A percentile compares a stretch with the other conserved stretches of the same genome.
Conservation (phyloP, 2,888 invertebrate genomes). For the Branchipolynoe longqiensis region DNA sequence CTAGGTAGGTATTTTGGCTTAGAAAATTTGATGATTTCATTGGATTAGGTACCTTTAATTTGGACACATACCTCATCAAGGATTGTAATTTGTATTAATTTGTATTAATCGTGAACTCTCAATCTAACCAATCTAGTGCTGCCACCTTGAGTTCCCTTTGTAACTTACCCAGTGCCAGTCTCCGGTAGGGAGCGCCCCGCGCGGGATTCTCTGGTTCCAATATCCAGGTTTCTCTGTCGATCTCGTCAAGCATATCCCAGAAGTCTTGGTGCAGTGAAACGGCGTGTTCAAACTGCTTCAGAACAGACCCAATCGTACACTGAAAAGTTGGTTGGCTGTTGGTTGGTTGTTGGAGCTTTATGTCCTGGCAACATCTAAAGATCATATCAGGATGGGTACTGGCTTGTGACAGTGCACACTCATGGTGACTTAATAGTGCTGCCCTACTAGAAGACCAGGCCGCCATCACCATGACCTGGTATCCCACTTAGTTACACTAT, state of each 20-base stretch:
- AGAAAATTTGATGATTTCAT: no score
- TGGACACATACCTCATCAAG: no score
- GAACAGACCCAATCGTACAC: constrained; percentile 69
- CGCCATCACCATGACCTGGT: no score
- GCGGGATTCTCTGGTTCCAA: constrained; percentile 81
- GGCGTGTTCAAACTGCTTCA: constrained; percentile 74
- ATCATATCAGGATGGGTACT: no score
- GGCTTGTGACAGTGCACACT: no score
- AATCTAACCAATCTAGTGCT: not conserved
- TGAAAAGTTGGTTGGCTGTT: constrained; percentile 18
- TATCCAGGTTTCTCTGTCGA: constrained; percentile 80
- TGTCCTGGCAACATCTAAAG: no score
- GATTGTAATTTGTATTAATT: not conserved
- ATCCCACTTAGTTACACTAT: no score
- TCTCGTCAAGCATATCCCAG: constrained; percentile 79
- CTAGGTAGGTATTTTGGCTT: no score
- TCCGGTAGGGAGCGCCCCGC: constrained; percentile 73
- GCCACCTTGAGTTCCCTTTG: not conserved
- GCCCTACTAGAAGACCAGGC: no score
- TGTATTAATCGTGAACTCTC: not conserved
- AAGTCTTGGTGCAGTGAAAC: constrained; percentile 76
- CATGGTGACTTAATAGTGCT: no score
- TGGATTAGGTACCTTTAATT: no score
- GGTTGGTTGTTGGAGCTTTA: no score
- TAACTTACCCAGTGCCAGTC: constrained; percentile 80